A percentile compares a stretch with the other conserved stretches of the same genome.
Evolutionary conservation across 2,113 vertebrate species (phyloP).

Genomic region (Lycaon pictus): DNA sequence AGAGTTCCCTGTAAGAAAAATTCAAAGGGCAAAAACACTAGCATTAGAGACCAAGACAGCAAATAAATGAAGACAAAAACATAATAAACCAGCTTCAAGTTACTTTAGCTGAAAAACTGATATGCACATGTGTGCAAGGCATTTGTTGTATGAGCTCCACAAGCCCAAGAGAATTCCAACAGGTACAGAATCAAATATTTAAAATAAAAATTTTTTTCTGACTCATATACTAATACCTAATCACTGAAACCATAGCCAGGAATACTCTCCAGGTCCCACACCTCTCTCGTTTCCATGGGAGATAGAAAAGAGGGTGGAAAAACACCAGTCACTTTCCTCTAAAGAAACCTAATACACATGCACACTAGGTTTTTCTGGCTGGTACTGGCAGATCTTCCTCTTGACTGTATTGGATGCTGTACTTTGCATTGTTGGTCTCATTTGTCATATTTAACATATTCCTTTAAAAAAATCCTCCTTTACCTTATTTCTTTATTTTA

Average conservation of each 20-base stretch:
- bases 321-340: background rate
- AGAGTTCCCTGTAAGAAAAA: constrained; percentile 65
- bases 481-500: background rate
- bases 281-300: background rate
- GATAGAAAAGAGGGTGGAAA: background rate
- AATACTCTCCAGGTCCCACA: background rate
- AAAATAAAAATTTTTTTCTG: background rate
- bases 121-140: background rate
- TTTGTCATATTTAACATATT: background rate
- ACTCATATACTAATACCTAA: background rate
- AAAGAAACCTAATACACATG: fast-evolving
- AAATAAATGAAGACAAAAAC: constrained; percentile 67
- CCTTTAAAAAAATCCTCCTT: background rate
- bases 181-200: background rate
- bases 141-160: background rate
- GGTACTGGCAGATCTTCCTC: fast-evolving
- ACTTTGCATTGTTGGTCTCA: background rate
- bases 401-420: background rate
- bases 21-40: constrained; percentile 64
- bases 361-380: fast-evolving
- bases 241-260: background rate
- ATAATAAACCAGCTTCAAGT: background rate
- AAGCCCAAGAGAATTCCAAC: background rate
- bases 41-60: constrained; percentile 73
- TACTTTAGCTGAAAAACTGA: background rate